Evolutionary conservation across 2,797 vertebrate genomes (phyloP).

Genomic region (Centropyge bicolor): DNA sequence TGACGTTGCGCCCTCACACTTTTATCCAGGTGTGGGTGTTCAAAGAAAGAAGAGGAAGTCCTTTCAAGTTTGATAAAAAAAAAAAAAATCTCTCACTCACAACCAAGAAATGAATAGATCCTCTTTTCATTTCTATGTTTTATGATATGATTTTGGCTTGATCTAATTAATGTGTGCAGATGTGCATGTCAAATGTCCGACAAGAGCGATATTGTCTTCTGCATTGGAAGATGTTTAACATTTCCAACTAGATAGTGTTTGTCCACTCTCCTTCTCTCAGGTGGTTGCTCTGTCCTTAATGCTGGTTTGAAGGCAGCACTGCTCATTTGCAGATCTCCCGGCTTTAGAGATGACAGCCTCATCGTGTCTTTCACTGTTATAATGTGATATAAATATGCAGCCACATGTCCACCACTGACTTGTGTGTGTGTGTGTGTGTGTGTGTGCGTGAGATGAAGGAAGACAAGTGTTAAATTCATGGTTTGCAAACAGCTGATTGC

Average conservation of each 20-base stretch:
- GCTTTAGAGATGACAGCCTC: conserved; percentile 65
- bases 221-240: conserved; percentile 28
- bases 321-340: conserved; percentile 49
- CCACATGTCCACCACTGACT: conserved; percentile 60
- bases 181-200: conserved; percentile 31
- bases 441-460: conserved; percentile 3
- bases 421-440: conserved; percentile 10
- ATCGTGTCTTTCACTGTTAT: conserved; percentile 58
- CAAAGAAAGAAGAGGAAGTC: neutral
- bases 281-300: conserved; percentile 24
- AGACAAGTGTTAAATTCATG: conserved; percentile 38
- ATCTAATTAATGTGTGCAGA: conserved; percentile 34
- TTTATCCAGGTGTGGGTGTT: conserved; percentile 1
- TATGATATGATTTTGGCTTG: conserved; percentile 2
- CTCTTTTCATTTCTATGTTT: neutral
- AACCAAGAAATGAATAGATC: neutral
- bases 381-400: conserved; percentile 82
- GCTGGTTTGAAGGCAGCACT: conserved; percentile 10
- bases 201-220: conserved; percentile 10
- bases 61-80: neutral
- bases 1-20: conserved; percentile 5
- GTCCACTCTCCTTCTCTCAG: conserved; percentile 36
- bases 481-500: conserved; percentile 49
- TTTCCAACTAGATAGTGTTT: conserved; percentile 56
- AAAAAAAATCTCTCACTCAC: neutral